phyloP scores from a whole-genome alignment of 2,113 vertebrate species.

The Gavialis gangeticus region DNA sequence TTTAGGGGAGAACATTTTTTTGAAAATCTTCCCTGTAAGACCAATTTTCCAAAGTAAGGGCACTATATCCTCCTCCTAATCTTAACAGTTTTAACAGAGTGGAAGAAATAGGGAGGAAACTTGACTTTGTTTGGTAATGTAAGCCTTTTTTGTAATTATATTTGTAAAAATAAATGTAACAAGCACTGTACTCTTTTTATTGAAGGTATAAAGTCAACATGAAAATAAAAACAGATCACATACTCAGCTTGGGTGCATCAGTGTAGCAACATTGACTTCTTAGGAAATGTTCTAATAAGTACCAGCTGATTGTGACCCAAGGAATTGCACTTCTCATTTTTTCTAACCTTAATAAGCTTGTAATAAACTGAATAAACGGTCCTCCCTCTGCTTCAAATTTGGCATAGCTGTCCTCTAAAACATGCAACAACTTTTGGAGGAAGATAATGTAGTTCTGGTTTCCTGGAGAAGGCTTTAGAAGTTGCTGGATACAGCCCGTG shows the following conservation, averaged over 20 bases:
- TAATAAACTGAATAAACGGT: not conserved
- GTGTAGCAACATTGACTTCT: not conserved
- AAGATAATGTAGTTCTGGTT: not conserved
- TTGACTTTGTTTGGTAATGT: not conserved
- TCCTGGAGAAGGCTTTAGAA: not conserved
- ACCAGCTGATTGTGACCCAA: not conserved
- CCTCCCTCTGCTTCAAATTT: not conserved
- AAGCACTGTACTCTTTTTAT: not conserved
- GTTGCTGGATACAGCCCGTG: not conserved
- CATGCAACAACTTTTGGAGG: not conserved
- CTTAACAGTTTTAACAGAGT: not conserved
- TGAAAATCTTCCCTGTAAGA: not conserved
- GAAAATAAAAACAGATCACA: not conserved
- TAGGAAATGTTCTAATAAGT: not conserved
- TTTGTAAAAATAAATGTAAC: not conserved
- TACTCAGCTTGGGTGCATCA: not conserved
- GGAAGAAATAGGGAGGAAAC: not conserved
- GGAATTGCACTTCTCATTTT: not conserved
- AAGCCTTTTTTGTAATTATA: not conserved
- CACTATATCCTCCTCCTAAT: not conserved
- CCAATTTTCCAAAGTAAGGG: not conserved
- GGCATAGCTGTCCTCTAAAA: accelerated
- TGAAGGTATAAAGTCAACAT: not conserved
- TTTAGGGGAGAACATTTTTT: not conserved
- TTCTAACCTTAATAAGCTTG: not conserved